Base-by-base conservation (phyloP, 2,797 vertebrate genomes). In the Iguana delicatissima region DNA sequence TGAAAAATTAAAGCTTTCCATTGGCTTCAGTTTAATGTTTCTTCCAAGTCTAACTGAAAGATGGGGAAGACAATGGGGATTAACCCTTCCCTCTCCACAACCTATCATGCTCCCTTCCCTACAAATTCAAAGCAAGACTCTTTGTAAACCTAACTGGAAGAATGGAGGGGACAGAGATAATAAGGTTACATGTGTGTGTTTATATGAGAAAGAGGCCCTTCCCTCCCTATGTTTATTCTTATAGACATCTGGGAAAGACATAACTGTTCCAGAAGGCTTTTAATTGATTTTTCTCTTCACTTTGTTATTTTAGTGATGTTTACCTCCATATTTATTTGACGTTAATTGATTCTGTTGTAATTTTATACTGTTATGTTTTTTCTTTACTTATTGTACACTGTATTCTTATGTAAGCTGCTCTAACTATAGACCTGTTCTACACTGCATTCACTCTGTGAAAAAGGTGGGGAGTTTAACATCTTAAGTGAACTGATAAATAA, bases 321-420 rank as follows among this genome's bases (percentile, higher is more conserved):
- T 76, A 52, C 81, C 72, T 84, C 32, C 55, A 8, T 62, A 64
- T 89, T 89, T 89, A 62, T 77, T 89, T 26, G 72, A 64, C 26
- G 29, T 22, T 38, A 57, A 81, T 81, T 72, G 79, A 88, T 72
- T 26, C 77, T 24, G 18, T 32, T 76, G 80, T 76, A 64, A 89
- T 89, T 89, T 77, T 89, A 76, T 29, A 84, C 14, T 18, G 38
- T 24, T 46, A 3, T 46, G 18, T 67, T 14, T 50, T 46, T 59
- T 76, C 79, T 86, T 59, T 38, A 29, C 85, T 50, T 26, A 84
- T 84, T 20, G 42, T 26, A 26, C 9, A 32, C 29, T n/a, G 20
- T 10, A 7, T 57, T 84, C 18, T 88, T 88, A 82, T 55, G 67
- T 10, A 52, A 89, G 67, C 73, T 57, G 22, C 72, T 76, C 22